Evolutionary conservation across 2,888 invertebrate species (phyloP), one percentile per base, ranked within the genome.

Genomic region (Pogonocherus hispidulus): DNA sequence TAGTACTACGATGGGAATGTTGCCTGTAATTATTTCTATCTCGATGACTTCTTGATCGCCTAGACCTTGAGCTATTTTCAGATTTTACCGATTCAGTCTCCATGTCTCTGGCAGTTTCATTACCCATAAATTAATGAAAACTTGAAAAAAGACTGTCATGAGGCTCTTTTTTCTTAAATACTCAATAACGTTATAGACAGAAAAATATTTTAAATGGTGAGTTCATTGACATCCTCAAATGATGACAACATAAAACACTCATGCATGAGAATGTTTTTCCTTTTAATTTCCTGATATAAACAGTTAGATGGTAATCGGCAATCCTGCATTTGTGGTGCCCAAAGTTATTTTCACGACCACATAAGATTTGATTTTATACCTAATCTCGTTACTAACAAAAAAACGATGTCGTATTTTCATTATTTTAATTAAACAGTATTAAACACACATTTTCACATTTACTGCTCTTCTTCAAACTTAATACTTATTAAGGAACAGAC

Each of bases 41-140:
- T 60, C 88, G 81, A 78, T 92, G 89, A 78, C 87, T 87, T 44
- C 92, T 89, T 75, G 92, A 92, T 70, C 92, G 89, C 84, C 92
- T 88, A 59, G 92, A 92, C 82, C 94, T 91, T 83, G 94, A 92
- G 87, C 96, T 96, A 82, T 95, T 91, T 87, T 96, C 96, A 64
- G 97, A 97, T 84, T 96, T 92, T 81, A 97, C 93, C 80, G 96
- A 96, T 89, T 97, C 97, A 81, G 95, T 95, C 90, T 97, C 97
- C 95, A 96, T 96, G 85, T 87, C 88, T 85, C 86, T 83, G 78
- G 85, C 85, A 81, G 84, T 85, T 81, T 85, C 85, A 83, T 86
- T 87, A 85, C 87, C 86, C 86, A 86, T 85, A 73, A 69, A 75
- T 68, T 67, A 54, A 47, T 37, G 14, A 37, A 51, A 19, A 23